Evolutionary conservation across 2,113 vertebrate genomes (phyloP).

Genomic region (Leptosomus discolor): DNA sequence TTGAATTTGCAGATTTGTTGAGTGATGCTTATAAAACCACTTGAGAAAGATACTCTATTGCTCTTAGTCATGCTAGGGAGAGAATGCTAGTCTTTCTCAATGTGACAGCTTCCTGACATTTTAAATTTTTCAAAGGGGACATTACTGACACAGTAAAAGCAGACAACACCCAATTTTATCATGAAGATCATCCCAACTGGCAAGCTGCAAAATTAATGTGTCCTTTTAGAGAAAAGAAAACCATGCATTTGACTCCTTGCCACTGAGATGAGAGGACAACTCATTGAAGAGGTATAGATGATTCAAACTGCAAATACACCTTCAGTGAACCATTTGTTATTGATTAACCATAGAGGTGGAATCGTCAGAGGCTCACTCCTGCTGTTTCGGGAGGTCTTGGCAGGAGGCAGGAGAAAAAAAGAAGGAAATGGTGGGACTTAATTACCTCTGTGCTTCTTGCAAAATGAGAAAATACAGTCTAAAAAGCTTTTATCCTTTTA

Average conservation of each 20-base stretch:
- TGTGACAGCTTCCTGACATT: neutral
- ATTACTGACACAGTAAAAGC: neutral
- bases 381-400: neutral
- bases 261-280: neutral
- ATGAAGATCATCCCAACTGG: neutral
- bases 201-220: neutral
- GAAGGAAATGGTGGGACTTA: neutral
- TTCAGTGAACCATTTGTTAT: neutral
- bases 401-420: neutral
- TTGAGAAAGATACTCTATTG: neutral
- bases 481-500: neutral
- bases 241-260: neutral
- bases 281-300: neutral
- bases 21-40: neutral
- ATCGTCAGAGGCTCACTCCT: neutral
- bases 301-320: neutral
- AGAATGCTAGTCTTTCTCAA: no score
- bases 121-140: neutral
- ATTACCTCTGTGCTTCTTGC: neutral
- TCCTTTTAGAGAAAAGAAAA: neutral
- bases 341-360: neutral
- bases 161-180: neutral
- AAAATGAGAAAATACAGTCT: neutral
- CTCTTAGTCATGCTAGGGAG: neutral
- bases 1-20: neutral